phyloP scores from a whole-genome alignment of 2,113 vertebrate species.

The Illadopsis cleaveri region DNA sequence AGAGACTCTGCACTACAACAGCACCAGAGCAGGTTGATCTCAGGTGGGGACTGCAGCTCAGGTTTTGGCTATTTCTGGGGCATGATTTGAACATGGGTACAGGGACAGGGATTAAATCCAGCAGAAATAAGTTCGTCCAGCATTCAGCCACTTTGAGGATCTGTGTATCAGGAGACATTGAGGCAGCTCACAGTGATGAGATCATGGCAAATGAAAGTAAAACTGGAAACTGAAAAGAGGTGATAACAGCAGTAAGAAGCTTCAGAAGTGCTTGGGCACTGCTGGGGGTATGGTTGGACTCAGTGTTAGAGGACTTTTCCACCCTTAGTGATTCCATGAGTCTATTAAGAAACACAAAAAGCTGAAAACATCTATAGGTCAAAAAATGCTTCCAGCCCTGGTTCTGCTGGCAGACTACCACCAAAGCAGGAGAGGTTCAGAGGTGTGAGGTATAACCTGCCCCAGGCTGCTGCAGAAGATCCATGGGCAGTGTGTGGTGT shows the following conservation, averaged over 20 bases:
- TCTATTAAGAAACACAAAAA: neutral
- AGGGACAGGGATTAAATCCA: neutral
- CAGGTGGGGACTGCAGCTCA: fast-evolving
- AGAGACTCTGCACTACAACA: fast-evolving
- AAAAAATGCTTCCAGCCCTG: neutral
- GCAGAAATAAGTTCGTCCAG: neutral
- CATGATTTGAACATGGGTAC: fast-evolving
- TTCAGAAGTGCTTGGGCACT: fast-evolving
- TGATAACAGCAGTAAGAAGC: neutral
- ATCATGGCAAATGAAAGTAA: neutral
- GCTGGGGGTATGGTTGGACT: fast-evolving
- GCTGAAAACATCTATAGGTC: neutral
- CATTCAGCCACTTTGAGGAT: fast-evolving
- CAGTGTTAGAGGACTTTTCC: neutral
- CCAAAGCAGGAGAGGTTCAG: neutral
- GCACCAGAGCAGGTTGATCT: fast-evolving
- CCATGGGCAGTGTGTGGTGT: neutral
- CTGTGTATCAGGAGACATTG: fast-evolving
- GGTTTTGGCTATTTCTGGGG: neutral
- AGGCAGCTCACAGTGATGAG: neutral
- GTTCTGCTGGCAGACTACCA: neutral
- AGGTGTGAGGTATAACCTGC: neutral
- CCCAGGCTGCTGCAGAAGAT: neutral
- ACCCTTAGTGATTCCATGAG: neutral
- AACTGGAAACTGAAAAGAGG: neutral